These are phyloP conservation scores for Dione juno DNA, from an alignment of 2,888 invertebrate genomes.

Conservation along the genomic window DNA sequence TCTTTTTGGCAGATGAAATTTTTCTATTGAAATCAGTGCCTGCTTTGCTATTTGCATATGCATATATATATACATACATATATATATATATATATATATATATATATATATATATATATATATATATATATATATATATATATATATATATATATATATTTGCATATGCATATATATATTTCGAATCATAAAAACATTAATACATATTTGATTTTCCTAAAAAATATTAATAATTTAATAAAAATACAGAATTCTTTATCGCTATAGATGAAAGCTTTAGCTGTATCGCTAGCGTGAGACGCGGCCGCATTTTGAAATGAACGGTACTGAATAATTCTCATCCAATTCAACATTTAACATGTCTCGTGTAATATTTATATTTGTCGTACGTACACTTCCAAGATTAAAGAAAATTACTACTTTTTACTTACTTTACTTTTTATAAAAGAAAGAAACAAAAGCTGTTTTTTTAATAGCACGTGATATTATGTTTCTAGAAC, in stretches of 20 bases:
- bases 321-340: slow-evolving; percentile 16
- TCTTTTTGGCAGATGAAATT: too few relatives aligned
- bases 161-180: not conserved
- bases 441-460: not conserved
- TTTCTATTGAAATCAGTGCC: too few relatives aligned
- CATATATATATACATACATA: too few relatives aligned
- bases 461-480: too few relatives aligned
- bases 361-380: slow-evolving; percentile 20
- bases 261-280: slow-evolving; percentile 9
- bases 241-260: not conserved
- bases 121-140: too few relatives aligned
- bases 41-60: not conserved
- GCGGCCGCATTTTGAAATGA: slow-evolving; percentile 32
- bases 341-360: slow-evolving; percentile 19
- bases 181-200: not conserved
- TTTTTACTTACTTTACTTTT: not conserved
- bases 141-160: not conserved
- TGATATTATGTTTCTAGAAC: too few relatives aligned
- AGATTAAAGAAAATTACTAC: slow-evolving; percentile 2
- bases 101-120: too few relatives aligned
- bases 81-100: too few relatives aligned
- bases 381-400: slow-evolving; percentile 8
- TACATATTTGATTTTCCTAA: not conserved
- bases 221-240: not conserved
- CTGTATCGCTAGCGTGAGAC: slow-evolving; percentile 10